These are phyloP conservation scores for Orchesellides sinensis DNA, from an alignment of 2,888 invertebrate genomes.

Conservation along the genomic window DNA sequence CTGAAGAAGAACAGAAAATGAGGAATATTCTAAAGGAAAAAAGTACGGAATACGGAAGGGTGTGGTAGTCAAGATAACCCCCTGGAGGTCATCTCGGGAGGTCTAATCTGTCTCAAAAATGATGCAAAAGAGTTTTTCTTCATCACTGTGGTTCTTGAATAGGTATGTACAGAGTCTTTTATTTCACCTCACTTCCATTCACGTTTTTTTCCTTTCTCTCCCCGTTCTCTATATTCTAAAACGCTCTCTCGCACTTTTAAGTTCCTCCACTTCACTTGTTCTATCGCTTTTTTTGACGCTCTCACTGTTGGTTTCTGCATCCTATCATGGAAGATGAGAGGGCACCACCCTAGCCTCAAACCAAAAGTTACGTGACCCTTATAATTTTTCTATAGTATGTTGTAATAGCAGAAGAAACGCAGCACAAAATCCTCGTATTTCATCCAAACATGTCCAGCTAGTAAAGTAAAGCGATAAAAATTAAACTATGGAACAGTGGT, in stretches of 20 bases:
- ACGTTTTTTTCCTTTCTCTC: neutral
- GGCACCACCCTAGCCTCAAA: constrained; percentile 64
- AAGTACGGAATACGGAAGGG: constrained; percentile 72
- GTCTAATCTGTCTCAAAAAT: constrained; percentile 73
- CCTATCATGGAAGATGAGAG: constrained; percentile 60
- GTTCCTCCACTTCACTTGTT: constrained; percentile 16
- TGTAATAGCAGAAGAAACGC: constrained; percentile 58
- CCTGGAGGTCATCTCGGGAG: constrained; percentile 74
- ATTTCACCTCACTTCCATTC: constrained; percentile 7
- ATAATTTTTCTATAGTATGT: constrained; percentile 55
- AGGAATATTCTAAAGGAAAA: constrained; percentile 42
- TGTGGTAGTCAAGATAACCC: constrained; percentile 73
- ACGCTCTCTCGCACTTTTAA: constrained; percentile 8
- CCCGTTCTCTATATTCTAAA: neutral
- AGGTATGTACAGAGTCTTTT: constrained; percentile 12
- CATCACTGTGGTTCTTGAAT: constrained; percentile 24
- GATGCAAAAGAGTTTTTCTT: constrained; percentile 71
- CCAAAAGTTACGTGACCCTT: constrained; percentile 65
- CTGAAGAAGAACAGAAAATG: constrained; percentile 45
- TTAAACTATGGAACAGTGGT: constrained; percentile 20
- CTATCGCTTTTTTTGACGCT: constrained; percentile 26
- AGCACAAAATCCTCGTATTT: constrained; percentile 54
- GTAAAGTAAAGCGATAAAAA: neutral
- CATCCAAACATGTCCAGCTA: constrained; percentile 51
- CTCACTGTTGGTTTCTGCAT: constrained; percentile 55